Conservation (phyloP, 2,888 invertebrate species). For the Phalera bucephala region DNA sequence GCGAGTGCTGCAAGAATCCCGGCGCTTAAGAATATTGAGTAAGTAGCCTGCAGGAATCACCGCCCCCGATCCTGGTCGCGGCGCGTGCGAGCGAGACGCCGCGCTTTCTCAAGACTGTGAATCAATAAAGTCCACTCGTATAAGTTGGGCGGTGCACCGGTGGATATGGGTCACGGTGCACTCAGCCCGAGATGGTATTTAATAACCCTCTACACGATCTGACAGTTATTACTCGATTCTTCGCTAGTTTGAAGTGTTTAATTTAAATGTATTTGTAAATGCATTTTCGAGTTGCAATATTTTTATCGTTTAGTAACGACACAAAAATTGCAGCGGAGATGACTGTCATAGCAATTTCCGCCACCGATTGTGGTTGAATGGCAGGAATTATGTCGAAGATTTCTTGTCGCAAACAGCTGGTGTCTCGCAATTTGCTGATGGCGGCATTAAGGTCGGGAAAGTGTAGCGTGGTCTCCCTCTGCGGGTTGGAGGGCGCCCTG, state of each 20-base stretch:
- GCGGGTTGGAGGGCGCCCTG: constrained; percentile 33
- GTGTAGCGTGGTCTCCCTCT: constrained; percentile 50
- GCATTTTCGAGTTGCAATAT: too few relatives aligned
- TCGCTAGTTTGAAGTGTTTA: too few relatives aligned
- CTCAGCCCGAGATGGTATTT: constrained; percentile 69
- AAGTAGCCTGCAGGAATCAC: constrained; percentile 61
- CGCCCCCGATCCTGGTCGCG: constrained; percentile 38
- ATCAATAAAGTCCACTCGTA: constrained; percentile 83
- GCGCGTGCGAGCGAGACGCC: constrained; percentile 60
- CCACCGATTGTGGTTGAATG: constrained; percentile 58
- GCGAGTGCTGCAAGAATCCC: constrained; percentile 64
- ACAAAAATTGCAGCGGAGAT: constrained; percentile 40
- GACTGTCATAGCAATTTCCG: constrained; percentile 58
- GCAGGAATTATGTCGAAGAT: constrained; percentile 68
- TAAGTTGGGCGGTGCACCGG: constrained; percentile 74
- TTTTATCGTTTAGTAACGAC: too few relatives aligned
- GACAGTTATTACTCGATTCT: constrained; percentile 69
- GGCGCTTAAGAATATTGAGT: constrained; percentile 75
- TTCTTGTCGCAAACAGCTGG: constrained; percentile 76
- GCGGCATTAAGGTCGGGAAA: constrained; percentile 73
- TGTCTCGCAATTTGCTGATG: constrained; percentile 81
- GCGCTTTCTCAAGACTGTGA: constrained; percentile 81
- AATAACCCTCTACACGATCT: constrained; percentile 63
- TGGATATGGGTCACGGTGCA: constrained; percentile 80
- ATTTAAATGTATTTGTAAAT: too few relatives aligned